Percentiles rank a stretch among this genome's conserved stretches.
phyloP scores from a whole-genome alignment of 2,113 vertebrate genomes.

The Symphodus melops region DNA sequence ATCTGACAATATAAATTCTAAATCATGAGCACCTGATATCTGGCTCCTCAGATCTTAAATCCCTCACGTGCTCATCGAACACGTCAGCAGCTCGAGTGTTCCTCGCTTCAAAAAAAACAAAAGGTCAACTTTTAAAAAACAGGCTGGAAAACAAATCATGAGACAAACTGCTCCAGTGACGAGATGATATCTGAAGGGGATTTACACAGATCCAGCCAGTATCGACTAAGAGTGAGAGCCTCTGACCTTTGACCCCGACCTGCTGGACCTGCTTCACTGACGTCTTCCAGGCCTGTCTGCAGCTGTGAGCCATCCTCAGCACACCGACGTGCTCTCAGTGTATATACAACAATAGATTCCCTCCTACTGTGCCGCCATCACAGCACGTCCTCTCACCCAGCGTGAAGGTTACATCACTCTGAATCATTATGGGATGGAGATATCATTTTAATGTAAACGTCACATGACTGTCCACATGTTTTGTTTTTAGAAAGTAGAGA shows the following conservation, averaged over 20 bases:
- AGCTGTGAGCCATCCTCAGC: neutral
- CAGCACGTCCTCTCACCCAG: neutral
- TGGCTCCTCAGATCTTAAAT: too few species aligned
- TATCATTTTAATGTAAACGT: neutral
- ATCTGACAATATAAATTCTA: too few species aligned
- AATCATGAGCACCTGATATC: too few species aligned
- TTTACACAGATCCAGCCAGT: neutral
- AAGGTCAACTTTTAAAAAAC: neutral
- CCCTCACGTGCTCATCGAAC: neutral
- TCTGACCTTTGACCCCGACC: slow-evolving; percentile 18
- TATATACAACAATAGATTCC: neutral
- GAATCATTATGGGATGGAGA: neutral
- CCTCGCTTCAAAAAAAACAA: too few species aligned
- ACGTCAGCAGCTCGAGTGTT: neutral
- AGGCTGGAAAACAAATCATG: slow-evolving; percentile 11
- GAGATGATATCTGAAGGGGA: neutral
- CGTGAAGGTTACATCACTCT: neutral
- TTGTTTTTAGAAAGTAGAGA: too few species aligned
- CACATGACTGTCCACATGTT: too few species aligned
- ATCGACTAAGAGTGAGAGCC: neutral
- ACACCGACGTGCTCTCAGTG: slow-evolving; percentile 7
- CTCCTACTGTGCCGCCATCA: neutral
- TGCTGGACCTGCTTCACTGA: slow-evolving; percentile 23
- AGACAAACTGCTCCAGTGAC: neutral
- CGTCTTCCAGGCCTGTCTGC: slow-evolving; percentile 38